Percentiles rank a stretch among this genome's conserved stretches.
Conservation (phyloP, 2,113 vertebrate species). For the Phalacrocorax pelagicus region DNA sequence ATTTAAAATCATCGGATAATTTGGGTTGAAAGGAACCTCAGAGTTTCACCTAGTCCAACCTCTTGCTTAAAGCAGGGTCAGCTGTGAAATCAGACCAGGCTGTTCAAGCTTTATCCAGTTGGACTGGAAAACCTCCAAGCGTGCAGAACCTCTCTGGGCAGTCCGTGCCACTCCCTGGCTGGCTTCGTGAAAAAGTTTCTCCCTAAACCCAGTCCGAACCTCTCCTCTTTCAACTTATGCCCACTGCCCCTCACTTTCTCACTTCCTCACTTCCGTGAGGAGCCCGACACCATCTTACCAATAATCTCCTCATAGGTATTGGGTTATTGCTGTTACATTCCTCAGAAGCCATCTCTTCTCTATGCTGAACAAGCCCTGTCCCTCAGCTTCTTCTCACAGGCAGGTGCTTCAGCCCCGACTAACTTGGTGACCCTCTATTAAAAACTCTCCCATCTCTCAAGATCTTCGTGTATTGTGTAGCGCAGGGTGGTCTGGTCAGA, state of each 20-base stretch:
- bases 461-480: background rate
- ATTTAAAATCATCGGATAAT: background rate
- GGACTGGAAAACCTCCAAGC: background rate
- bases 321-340: background rate
- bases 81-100: background rate
- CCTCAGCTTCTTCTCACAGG: background rate
- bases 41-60: background rate
- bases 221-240: background rate
- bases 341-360: background rate
- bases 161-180: background rate
- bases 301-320: background rate
- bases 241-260: background rate
- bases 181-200: background rate
- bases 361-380: background rate
- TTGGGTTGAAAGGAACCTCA: background rate
- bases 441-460: background rate
- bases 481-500: accelerated
- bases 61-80: background rate
- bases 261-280: background rate
- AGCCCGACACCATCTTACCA: background rate
- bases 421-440: background rate
- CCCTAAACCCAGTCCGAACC: background rate
- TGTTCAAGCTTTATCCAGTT: background rate
- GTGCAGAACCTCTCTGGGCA: background rate
- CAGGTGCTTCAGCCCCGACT: background rate